These are phyloP conservation scores for Actinia tenebrosa DNA, from an alignment of 64 coral and sea anemone genomes.

Conservation along the genomic window DNA sequence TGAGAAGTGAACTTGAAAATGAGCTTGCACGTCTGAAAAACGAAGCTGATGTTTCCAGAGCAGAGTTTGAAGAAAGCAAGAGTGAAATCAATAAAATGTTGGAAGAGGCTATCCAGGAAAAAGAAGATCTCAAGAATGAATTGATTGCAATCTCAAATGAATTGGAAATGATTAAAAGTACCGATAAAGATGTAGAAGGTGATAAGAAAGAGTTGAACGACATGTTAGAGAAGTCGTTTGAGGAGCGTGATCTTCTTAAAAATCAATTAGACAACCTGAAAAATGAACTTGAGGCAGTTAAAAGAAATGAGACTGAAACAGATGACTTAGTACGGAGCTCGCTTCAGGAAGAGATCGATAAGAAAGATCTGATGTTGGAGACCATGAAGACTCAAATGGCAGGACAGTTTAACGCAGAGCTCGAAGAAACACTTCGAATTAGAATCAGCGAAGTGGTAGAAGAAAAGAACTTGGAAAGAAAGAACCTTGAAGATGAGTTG, in stretches of 20 bases:
- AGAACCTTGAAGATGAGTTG: conserved; percentile 45
- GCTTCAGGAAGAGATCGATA: conserved; percentile 3
- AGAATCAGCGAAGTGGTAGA: conserved; percentile 39
- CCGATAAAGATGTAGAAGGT: conserved; percentile 16
- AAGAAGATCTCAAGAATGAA: background rate
- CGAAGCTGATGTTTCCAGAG: background rate
- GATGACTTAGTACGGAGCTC: background rate
- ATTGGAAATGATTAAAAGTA: background rate
- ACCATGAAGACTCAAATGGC: conserved; percentile 16
- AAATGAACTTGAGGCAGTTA: conserved; percentile 31
- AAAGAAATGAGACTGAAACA: conserved; percentile 1
- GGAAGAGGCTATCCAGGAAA: conserved; percentile 16
- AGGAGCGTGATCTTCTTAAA: conserved; percentile 38
- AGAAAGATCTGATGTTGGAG: background rate
- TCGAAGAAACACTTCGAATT: conserved; percentile 36
- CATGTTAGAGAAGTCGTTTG: conserved; percentile 55
- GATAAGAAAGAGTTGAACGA: conserved; percentile 35
- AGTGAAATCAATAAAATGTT: background rate
- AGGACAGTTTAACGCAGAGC: conserved; percentile 13
- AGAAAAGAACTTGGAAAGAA: conserved; percentile 59
- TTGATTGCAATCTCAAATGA: conserved; percentile 1
- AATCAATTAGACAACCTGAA: conserved; percentile 35
- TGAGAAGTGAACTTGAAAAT: background rate
- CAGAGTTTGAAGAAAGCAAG: conserved; percentile 10
- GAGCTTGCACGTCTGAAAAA: background rate